Conservation (phyloP, 2,797 vertebrate species). For the Cyprinodon diabolis region DNA sequence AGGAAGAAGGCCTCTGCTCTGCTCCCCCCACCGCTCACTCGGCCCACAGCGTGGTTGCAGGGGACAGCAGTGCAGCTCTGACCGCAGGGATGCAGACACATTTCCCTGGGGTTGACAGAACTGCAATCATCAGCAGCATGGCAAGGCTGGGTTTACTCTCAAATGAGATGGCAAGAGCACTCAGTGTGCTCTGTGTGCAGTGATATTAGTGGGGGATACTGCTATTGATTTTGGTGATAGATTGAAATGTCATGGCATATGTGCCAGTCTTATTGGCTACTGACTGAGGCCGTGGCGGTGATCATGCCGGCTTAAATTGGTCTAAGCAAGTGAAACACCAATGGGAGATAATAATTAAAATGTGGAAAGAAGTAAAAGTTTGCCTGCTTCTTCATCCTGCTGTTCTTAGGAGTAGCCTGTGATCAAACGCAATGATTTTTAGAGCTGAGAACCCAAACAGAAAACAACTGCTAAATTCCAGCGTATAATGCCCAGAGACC, state of each 20-base stretch:
- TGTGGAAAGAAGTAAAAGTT: constrained; percentile 18
- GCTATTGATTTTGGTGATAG: constrained; percentile 73
- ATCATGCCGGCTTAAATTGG: constrained; percentile 52
- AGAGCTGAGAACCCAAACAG: constrained; percentile 68
- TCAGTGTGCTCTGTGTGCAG: constrained; percentile 51
- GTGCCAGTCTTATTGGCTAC: constrained; percentile 54
- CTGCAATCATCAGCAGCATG: constrained; percentile 78
- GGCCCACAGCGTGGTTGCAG: constrained; percentile 52
- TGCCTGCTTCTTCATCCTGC: constrained; percentile 20
- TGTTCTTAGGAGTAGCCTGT: constrained; percentile 53
- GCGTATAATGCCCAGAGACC: constrained; percentile 73
- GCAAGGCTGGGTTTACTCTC: constrained; percentile 55
- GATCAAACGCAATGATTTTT: constrained; percentile 52
- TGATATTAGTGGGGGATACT: constrained; percentile 52
- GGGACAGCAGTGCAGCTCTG: constrained; percentile 58
- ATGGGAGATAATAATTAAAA: constrained; percentile 44
- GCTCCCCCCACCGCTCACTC: constrained; percentile 8
- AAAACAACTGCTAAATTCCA: constrained; percentile 71
- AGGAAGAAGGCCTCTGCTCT: constrained; percentile 52
- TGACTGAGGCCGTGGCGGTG: constrained; percentile 26
- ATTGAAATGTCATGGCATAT: constrained; percentile 71
- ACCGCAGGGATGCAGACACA: constrained; percentile 72
- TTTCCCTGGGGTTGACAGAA: constrained; percentile 68
- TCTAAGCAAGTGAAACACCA: constrained; percentile 35
- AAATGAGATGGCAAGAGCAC: constrained; percentile 59